A percentile compares a stretch with the other conserved stretches of the same genome.
phyloP scores from a whole-genome alignment of 2,888 invertebrate genomes.

The Lithophane ornitopus region DNA sequence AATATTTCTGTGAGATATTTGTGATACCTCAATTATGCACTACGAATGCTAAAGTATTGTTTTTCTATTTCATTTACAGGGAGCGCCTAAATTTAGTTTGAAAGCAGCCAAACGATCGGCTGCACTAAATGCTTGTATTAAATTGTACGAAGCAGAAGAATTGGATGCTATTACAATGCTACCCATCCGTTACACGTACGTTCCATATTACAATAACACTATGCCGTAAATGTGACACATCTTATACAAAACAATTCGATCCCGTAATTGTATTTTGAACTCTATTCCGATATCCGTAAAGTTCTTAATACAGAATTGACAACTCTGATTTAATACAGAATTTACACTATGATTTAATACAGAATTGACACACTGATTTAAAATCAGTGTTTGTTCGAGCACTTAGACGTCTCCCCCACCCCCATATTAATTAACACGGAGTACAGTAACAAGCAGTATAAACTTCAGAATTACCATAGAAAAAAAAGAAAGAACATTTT shows the following conservation, averaged over 20 bases:
- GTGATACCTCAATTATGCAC: neutral
- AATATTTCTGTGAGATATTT: neutral
- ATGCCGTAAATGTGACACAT: neutral
- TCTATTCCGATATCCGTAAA: neutral
- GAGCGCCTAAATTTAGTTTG: constrained; percentile 89
- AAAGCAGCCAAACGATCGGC: constrained; percentile 95
- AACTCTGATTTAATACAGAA: too few relatives aligned
- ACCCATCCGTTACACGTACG: constrained; percentile 89
- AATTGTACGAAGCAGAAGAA: constrained; percentile 93
- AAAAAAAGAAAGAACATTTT: neutral
- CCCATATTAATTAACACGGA: neutral
- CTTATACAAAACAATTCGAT: neutral
- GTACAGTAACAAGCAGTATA: neutral
- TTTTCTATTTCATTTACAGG: constrained; percentile 82
- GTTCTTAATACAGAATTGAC: neutral
- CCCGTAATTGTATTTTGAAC: neutral
- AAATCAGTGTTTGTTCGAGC: neutral
- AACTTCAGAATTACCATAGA: neutral
- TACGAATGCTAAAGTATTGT: neutral
- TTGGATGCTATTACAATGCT: constrained; percentile 92
- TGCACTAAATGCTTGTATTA: constrained; percentile 94
- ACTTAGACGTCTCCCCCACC: neutral
- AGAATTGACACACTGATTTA: neutral
- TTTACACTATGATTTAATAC: too few relatives aligned
- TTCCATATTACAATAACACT: constrained; percentile 17